Evolutionary conservation across 2,113 vertebrate genomes (phyloP).

Genomic region (Perca schrenkii): DNA sequence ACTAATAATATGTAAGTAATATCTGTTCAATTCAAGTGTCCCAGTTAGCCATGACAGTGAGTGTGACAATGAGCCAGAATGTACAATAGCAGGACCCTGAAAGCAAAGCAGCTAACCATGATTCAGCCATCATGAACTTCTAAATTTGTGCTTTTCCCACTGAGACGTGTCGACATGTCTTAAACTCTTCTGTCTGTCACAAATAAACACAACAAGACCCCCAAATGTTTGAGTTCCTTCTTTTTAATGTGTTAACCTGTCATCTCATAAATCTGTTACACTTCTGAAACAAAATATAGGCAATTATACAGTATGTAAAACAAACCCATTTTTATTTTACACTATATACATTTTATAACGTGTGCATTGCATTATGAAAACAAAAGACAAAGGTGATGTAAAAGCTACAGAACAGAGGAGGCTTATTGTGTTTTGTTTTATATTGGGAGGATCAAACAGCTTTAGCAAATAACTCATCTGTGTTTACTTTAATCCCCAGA

Average conservation of each 20-base stretch:
- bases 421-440: constrained; percentile 24
- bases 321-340: constrained; percentile 88
- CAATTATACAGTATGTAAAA: constrained; percentile 89
- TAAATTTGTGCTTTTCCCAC: neutral
- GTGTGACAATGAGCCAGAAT: neutral
- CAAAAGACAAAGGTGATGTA: constrained; percentile 66
- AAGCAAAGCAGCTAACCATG: neutral
- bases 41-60: neutral
- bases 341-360: constrained; percentile 86
- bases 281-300: constrained; percentile 87
- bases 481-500: constrained; percentile 14
- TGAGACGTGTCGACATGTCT: neutral
- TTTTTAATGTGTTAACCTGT: constrained; percentile 86
- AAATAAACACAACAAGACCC: constrained; percentile 45
- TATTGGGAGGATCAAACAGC: constrained; percentile 26
- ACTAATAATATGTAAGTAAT: neutral
- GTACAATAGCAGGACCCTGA: neutral
- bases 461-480: neutral
- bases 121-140: neutral
- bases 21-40: neutral
- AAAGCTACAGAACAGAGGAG: constrained; percentile 61
- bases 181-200: neutral
- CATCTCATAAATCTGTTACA: constrained; percentile 86
- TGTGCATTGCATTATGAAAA: constrained; percentile 80
- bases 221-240: constrained; percentile 61